These are phyloP conservation scores for Ceraclea dissimilis DNA, from an alignment of 2,888 invertebrate genomes.

Conservation along the genomic window DNA sequence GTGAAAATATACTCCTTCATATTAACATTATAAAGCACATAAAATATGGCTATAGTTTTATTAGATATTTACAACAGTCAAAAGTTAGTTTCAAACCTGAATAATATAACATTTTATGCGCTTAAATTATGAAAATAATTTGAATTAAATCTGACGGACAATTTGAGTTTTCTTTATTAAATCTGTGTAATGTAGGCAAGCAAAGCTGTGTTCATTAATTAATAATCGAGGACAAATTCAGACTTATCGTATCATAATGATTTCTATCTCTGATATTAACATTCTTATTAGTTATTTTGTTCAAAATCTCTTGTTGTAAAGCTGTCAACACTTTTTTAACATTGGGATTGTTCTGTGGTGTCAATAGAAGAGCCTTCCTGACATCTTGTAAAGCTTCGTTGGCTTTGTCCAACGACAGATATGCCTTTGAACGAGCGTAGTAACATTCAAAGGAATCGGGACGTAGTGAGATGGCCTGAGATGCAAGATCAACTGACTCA, in stretches of 20 bases:
- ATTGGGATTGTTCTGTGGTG: slow-evolving; percentile 64
- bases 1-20: too few relatives aligned
- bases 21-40: too few relatives aligned
- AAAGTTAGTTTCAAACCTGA: too few relatives aligned
- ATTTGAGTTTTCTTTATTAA: too few relatives aligned
- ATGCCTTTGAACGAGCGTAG: slow-evolving; percentile 84
- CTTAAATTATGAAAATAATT: too few relatives aligned
- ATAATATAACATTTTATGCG: too few relatives aligned
- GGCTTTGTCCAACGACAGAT: slow-evolving; percentile 65
- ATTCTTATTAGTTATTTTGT: slow-evolving; percentile 41
- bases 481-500: slow-evolving; percentile 82
- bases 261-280: slow-evolving; percentile 32
- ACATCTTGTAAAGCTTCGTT: slow-evolving; percentile 77
- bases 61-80: too few relatives aligned
- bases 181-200: too few relatives aligned
- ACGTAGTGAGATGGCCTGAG: slow-evolving; percentile 75
- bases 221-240: slow-evolving; percentile 38
- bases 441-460: slow-evolving; percentile 88
- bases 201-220: neutral
- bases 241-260: slow-evolving; percentile 45
- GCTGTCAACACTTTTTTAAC: slow-evolving; percentile 66
- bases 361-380: slow-evolving; percentile 66
- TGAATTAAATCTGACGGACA: too few relatives aligned
- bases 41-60: too few relatives aligned
- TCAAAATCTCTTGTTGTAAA: slow-evolving; percentile 65